Conservation (phyloP, 2,888 invertebrate species). For the Nemotelus nigrinus region DNA sequence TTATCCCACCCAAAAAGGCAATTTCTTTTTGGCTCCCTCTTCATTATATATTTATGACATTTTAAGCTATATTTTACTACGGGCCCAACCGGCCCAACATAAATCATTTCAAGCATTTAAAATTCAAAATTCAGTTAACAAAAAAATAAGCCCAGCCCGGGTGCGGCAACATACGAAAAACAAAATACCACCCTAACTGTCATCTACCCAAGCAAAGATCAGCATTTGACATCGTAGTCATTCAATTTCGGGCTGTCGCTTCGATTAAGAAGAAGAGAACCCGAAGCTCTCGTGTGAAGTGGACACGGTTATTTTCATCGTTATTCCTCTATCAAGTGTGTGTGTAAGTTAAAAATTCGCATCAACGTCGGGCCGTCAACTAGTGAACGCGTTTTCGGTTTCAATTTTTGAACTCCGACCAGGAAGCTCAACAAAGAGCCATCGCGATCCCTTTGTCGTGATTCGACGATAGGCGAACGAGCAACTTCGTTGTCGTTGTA, state of each 20-base stretch:
- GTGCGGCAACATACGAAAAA: no score
- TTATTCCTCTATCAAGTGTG: conserved; percentile 9
- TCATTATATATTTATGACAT: no score
- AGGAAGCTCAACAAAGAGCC: not conserved
- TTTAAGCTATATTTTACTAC: no score
- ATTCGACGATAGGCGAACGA: not conserved
- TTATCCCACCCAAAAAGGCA: no score
- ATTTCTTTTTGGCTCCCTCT: no score
- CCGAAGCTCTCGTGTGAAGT: conserved; percentile 31
- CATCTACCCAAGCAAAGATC: no score
- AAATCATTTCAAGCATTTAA: no score
- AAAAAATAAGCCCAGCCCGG: no score
- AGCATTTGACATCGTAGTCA: not conserved
- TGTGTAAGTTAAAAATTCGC: not conserved
- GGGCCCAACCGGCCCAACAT: no score
- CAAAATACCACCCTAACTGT: no score
- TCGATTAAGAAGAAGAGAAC: conserved; percentile 19
- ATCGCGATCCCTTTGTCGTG: conserved; percentile 28
- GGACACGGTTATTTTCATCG: conserved; percentile 27
- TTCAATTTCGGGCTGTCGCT: conserved; percentile 31
- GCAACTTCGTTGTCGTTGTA: not conserved
- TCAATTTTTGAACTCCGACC: not conserved
- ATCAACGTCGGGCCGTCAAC: not conserved
- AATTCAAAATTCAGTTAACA: no score
- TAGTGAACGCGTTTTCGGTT: not conserved